Conservation (phyloP, 2,113 vertebrate genomes). For the Pseudopipra pipra region DNA sequence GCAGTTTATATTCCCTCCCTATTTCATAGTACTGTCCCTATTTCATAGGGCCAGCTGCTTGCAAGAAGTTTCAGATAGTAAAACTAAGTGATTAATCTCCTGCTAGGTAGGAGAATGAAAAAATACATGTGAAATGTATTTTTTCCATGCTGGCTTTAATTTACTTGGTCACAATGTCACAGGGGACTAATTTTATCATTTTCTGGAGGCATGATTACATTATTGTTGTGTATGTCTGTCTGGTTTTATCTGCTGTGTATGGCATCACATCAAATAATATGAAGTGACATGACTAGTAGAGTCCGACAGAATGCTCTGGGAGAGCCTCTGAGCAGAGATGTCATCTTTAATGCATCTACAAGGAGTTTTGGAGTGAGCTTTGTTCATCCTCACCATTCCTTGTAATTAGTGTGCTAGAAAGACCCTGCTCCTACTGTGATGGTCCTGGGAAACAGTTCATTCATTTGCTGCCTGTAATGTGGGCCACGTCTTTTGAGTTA, state of each 20-base stretch:
- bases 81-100: background rate
- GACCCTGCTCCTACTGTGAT: background rate
- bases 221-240: slow-evolving; percentile 19
- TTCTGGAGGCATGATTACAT: slow-evolving; percentile 17
- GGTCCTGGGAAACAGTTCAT: background rate
- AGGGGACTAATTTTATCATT: slow-evolving; percentile 39
- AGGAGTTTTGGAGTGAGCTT: background rate
- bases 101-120: background rate
- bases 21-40: background rate
- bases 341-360: slow-evolving; percentile 39
- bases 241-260: background rate
- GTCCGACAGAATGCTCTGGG: background rate
- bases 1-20: background rate
- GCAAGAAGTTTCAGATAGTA: background rate
- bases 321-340: slow-evolving; percentile 8
- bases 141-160: background rate
- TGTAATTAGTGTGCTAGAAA: background rate
- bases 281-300: slow-evolving; percentile 11
- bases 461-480: background rate
- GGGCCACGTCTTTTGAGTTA: background rate
- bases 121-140: background rate
- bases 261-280: background rate
- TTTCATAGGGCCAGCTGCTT: background rate
- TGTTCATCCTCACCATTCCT: background rate
- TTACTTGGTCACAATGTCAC: slow-evolving; percentile 30